Evolutionary conservation across 2,113 vertebrate species (phyloP), one percentile per base, ranked within the genome.

Genomic region (Centropus bengalensis): DNA sequence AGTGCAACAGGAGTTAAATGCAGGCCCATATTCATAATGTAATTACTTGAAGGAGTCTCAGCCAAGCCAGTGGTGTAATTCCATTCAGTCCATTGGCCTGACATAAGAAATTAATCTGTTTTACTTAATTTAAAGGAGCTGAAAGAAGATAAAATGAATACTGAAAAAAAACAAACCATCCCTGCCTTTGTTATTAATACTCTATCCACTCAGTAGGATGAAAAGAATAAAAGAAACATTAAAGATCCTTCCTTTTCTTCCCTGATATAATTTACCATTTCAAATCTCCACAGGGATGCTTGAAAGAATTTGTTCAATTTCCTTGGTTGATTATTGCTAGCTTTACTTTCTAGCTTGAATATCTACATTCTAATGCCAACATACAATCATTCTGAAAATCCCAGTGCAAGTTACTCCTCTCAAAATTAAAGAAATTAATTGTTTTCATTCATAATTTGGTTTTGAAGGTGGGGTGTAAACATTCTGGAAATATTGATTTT

Each of bases 81-180:
- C 86, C n/a, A 90, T 88, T 88, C 85, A 89, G 94, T 97, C 90
- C 89, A 90, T 70, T 96, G 91, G 79, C 36, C 88, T 88, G 89
- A 88, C 87, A 96, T 42, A 88, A 86, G 82, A 78, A 95, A 96
- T 96, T 92, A 93, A 94, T 95, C 87, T 90, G 73, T 88, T 91
- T 90, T 95, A 95, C 68, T 93, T 96, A 93, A 94, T 90, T 91
- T 94, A 95, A 96, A 97, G 68, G 79, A 88, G 49, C 73, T 94
- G 73, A 83, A 95, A 83, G 87, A 86, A 95, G 89, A 88, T 52
- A 83, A 96, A 93, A 94, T 86, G 60, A 82, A 74, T 77, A 78
- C 18, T 88, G 79, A 19, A 81, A 80, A 76, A 91, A 87, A 56
- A 9, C 21, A 12, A 33, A 14, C 17, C 51, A 28, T 88, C 81